phyloP scores from a whole-genome alignment of 2,113 vertebrate genomes.

The Apodemus sylvaticus region DNA sequence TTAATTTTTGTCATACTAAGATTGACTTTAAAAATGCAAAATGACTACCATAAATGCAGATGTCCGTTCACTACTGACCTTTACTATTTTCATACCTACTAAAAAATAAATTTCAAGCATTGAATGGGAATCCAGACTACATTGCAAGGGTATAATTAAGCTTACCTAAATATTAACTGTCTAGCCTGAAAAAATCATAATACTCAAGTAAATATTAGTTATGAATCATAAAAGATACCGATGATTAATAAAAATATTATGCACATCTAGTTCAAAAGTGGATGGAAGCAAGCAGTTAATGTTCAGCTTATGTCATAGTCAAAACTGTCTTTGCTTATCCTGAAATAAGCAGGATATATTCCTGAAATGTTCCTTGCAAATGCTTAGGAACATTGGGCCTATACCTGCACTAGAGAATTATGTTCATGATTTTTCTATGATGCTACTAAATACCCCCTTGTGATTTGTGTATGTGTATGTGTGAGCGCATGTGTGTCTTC shows the following conservation, averaged over 20 bases:
- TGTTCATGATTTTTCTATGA: neutral
- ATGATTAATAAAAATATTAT: neutral
- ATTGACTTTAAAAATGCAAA: constrained; percentile 30
- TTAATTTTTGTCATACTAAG: constrained; percentile 13
- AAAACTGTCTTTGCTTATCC: constrained; percentile 12
- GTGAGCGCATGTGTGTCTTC: neutral
- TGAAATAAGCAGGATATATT: neutral
- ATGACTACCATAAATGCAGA: neutral
- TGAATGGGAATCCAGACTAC: neutral
- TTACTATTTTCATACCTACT: neutral
- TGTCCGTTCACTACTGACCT: neutral
- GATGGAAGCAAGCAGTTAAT: neutral
- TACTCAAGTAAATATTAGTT: neutral
- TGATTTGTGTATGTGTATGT: neutral
- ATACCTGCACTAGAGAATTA: neutral
- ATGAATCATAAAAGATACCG: neutral
- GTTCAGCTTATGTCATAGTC: neutral
- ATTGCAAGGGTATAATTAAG: neutral
- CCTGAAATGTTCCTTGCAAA: neutral
- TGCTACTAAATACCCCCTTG: neutral
- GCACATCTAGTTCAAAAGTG: neutral
- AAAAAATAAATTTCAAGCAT: neutral
- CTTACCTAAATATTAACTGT: constrained; percentile 11
- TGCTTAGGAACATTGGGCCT: neutral
- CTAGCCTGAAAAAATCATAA: neutral